These are phyloP conservation scores for Atherinosoma microstoma DNA, from an alignment of 2,797 vertebrate genomes.

Conservation along the genomic window DNA sequence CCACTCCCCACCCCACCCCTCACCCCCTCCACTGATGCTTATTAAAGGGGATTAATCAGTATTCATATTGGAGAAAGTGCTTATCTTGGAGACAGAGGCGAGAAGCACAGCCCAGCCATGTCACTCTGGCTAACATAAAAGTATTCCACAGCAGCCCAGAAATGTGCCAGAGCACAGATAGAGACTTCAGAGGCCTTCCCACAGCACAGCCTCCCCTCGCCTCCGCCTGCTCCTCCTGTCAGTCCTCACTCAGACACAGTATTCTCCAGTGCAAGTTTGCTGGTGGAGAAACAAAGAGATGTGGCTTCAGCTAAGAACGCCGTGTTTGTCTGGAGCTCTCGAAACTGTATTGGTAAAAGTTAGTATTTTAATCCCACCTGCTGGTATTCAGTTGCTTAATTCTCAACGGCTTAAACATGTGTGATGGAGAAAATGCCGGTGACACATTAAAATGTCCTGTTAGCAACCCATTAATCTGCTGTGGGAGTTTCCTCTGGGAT, in stretches of 20 bases:
- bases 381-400: conserved; percentile 24
- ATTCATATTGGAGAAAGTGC: conserved; percentile 88
- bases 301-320: conserved; percentile 41
- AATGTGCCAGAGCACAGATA: conserved; percentile 91
- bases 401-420: conserved; percentile 11
- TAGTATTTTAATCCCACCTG: conserved; percentile 37
- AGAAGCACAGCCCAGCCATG: conserved; percentile 65
- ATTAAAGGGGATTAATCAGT: conserved; percentile 93
- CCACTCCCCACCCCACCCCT: conserved; percentile 26
- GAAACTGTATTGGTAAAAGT: conserved; percentile 31
- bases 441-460: conserved; percentile 33
- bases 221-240: conserved; percentile 54
- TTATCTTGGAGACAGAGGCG: conserved; percentile 86
- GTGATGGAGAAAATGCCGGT: conserved; percentile 23
- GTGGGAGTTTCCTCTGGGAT: conserved; percentile 59
- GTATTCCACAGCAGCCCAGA: conserved; percentile 83
- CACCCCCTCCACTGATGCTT: conserved; percentile 85
- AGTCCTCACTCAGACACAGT: conserved; percentile 51
- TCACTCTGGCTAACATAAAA: conserved; percentile 86
- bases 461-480: conserved; percentile 40
- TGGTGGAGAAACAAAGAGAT: conserved; percentile 64
- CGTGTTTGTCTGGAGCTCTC: conserved; percentile 33
- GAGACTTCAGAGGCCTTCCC: conserved; percentile 80
- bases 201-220: conserved; percentile 46
- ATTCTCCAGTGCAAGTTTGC: conserved; percentile 56